Base-by-base conservation (phyloP, 2,113 vertebrate species). In the Corvus hawaiiensis region DNA sequence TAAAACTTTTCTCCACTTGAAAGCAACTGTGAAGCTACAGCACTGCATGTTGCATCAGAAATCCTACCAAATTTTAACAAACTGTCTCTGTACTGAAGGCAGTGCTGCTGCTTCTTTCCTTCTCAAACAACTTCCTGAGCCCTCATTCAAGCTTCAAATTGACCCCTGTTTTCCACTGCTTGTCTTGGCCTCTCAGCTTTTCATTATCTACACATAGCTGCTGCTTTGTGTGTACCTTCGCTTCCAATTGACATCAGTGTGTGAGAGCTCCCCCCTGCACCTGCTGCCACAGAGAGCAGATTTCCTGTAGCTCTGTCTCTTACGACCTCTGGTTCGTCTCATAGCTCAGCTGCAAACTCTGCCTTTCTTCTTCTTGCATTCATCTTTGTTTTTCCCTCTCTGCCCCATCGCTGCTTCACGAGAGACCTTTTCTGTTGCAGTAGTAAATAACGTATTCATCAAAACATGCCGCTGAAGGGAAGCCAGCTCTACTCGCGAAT, bases 251-350 rank as follows among this genome's bases (percentile, higher is more conserved):
- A 62, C 76, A 81, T 28, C 61, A 78, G 68, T 5, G 30, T 59
- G 20, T 56, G 61, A 71, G 59, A 80, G 46, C 61, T 93, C 22
- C 54, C 48, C 51, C 24, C 73, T 81, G 85, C 96, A 96, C 88
- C 92, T 96, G 96, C 94, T 89, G 88, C 90, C 52, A 32, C 15
- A 72, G 48, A 61, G 90, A 95, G 82, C 69, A 89, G 93, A 96
- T 90, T 96, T 96, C 73, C 92, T 96, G 93, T 89, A 75, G 48
- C 72, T 90, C 82, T 94, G 85, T 78, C 83, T 49, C 66, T 78
- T 74, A 51, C 0, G 7, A 84, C 80, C 80, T 73, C 90, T 87
- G 41, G 51, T 86, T 90, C 7, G 0, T 72, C 90, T 90, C 79
- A 58, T 22, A 87, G 90, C 91, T 95, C 93, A 96, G 87, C 92